phyloP scores from a whole-genome alignment of 2,113 vertebrate species.

The Myotis lucifugus region DNA sequence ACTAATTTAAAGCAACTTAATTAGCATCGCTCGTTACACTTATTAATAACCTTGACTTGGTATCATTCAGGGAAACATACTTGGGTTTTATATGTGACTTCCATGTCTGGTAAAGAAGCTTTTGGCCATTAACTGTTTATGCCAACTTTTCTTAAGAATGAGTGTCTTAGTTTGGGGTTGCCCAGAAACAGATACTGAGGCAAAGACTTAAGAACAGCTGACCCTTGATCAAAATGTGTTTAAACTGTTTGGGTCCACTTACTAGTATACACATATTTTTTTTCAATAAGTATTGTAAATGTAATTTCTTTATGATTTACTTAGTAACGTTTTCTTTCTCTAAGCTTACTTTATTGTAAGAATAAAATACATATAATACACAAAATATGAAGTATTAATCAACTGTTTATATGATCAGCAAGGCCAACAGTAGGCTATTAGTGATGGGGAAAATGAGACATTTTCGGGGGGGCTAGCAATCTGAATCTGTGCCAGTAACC shows the following conservation, averaged over 20 bases:
- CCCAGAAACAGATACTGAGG: not conserved
- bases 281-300: not conserved
- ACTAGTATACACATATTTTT: not conserved
- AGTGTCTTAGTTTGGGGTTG: not conserved
- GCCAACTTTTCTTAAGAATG: not conserved
- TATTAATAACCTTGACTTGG: not conserved
- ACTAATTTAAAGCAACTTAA: not conserved
- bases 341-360: not conserved
- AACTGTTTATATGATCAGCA: not conserved
- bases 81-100: not conserved
- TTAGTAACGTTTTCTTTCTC: not conserved
- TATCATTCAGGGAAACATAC: not conserved
- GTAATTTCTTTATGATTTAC: not conserved
- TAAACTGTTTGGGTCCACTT: not conserved
- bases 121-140: not conserved
- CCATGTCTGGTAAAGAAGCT: not conserved
- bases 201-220: not conserved
- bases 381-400: not conserved
- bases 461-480: too few relatives aligned
- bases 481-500: too few relatives aligned
- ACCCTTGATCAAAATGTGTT: too few relatives aligned
- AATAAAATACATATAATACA: not conserved
- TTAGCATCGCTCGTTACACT: not conserved
- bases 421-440: not conserved
- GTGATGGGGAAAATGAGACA: not conserved